Base-by-base conservation (phyloP, 2,797 vertebrate genomes). In the Merluccius polli region DNA sequence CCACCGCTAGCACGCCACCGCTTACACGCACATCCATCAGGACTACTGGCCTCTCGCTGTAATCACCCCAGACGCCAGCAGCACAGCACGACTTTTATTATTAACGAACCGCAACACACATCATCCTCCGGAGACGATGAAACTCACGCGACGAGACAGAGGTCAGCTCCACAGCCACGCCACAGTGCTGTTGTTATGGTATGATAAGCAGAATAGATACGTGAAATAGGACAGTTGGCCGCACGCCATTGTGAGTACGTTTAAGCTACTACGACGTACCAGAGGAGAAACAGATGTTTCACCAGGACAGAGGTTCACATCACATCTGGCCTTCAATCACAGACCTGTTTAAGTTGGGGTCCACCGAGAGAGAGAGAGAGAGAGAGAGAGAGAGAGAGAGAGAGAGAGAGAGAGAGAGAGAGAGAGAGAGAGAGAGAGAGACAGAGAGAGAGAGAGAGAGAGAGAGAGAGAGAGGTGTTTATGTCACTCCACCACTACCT, bases 401-500 rank as follows among this genome's bases (percentile, higher is more conserved):
- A 38, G 36, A 38, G 36, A 38, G 36, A 38, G 33, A 35, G 36
- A 38, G 36, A 38, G 36, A 38, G 36, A 38, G 6, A 38, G 36
- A 38, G 36, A 38, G 36, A 38, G 36, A 38, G 36, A 38, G 36
- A 38, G 36, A 38, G 36, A 38, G 36, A 38, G 36, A 38, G 86
- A 90, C 83, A 38, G 36, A 38, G 36, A 38, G 36, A 35, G 4
- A 6, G 33, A 38, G 36, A 38, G 36, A 38, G 36, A 38, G 36
- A 38, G 36, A 38, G 36, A 38, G 36, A 27, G 59, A 27, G 59
- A 12, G 59, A 27, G n/a, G 11, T 41, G 38, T 95, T 96, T 95
- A 94, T 95, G 88, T 92, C 92, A 95, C 94, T 93, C 91, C 86
- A 91, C 87, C 85, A 16, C 32, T 75, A 82, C 86, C n/a, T 33